Conservation (phyloP, 2,888 invertebrate species). For the Panzeria rudis region DNA sequence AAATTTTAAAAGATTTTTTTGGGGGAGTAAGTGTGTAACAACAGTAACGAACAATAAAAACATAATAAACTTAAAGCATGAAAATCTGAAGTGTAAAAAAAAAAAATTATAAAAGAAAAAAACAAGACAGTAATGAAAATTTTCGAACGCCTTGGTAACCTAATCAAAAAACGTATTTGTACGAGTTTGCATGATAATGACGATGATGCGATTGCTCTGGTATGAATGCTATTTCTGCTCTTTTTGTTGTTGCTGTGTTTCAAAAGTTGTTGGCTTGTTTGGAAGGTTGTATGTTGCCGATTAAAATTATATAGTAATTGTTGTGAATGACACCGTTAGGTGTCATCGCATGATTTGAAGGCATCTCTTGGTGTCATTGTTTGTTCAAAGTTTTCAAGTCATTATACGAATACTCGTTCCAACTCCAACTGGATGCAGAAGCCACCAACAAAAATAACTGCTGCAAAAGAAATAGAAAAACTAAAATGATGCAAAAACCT, state of each 20-base stretch:
- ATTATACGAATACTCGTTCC: slow-evolving; percentile 3
- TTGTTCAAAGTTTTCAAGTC: slow-evolving; percentile 44
- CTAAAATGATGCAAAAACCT: slow-evolving; percentile 22
- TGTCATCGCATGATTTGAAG: slow-evolving; percentile 72
- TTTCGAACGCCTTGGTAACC: slow-evolving; percentile 70
- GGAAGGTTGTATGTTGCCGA: slow-evolving; percentile 54
- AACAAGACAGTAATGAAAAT: slow-evolving; percentile 29
- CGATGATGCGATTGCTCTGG: slow-evolving; percentile 29
- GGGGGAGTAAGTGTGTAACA: slow-evolving; percentile 46
- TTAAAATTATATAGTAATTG: slow-evolving; percentile 70
- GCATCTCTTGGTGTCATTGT: slow-evolving; percentile 59
- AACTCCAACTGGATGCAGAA: slow-evolving; percentile 12
- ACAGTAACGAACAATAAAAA: neutral
- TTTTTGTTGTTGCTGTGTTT: slow-evolving; percentile 1
- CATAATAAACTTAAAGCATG: slow-evolving; percentile 46
- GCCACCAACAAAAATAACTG: slow-evolving; percentile 26
- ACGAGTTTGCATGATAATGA: slow-evolving; percentile 21
- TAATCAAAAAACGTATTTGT: slow-evolving; percentile 57
- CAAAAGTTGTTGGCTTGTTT: slow-evolving; percentile 16
- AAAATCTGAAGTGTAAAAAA: slow-evolving; percentile 39
- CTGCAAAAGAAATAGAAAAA: slow-evolving; percentile 37
- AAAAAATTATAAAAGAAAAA: neutral
- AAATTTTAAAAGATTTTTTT: slow-evolving; percentile 53
- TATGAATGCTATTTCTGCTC: slow-evolving; percentile 34
- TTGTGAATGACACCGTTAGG: slow-evolving; percentile 72